Evolutionary conservation across 2,113 vertebrate species (phyloP).

Genomic region (Psittacus erithacus): DNA sequence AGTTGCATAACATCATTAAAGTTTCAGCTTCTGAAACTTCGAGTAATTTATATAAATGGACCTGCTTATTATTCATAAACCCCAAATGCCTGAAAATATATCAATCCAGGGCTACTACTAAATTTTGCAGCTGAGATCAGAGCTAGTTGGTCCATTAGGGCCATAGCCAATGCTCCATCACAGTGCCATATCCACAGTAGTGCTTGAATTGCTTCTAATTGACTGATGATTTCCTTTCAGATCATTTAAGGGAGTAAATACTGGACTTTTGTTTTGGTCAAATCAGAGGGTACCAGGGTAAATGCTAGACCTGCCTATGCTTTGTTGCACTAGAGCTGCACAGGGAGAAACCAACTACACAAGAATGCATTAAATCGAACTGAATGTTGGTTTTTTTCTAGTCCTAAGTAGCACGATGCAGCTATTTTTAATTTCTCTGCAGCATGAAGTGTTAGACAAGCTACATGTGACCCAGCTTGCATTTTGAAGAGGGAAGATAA

Average conservation of each 20-base stretch:
- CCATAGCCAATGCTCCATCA: not conserved
- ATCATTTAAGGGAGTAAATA: not conserved
- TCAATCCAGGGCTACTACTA: not conserved
- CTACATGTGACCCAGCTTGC: not conserved
- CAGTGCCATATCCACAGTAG: not conserved
- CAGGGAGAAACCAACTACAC: not conserved
- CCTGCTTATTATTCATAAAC: conserved; percentile 24
- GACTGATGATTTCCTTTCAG: not conserved
- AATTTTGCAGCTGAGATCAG: not conserved
- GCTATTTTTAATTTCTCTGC: conserved; percentile 20
- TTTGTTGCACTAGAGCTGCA: not conserved
- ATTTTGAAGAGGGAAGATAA: not conserved
- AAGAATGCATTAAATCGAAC: not conserved
- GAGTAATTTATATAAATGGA: conserved; percentile 49
- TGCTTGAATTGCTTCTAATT: not conserved
- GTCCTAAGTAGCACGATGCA: not conserved
- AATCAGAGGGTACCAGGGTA: not conserved
- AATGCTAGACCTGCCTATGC: not conserved
- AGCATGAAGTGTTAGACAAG: conserved; percentile 26
- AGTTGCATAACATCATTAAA: conserved; percentile 56
- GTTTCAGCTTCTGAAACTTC: conserved; percentile 59
- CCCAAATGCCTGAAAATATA: not conserved
- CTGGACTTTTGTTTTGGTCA: not conserved
- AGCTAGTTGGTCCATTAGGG: not conserved
- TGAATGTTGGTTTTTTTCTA: not conserved